Evolutionary conservation across 2,888 invertebrate genomes (phyloP).

Genomic region (Mythimna impura): DNA sequence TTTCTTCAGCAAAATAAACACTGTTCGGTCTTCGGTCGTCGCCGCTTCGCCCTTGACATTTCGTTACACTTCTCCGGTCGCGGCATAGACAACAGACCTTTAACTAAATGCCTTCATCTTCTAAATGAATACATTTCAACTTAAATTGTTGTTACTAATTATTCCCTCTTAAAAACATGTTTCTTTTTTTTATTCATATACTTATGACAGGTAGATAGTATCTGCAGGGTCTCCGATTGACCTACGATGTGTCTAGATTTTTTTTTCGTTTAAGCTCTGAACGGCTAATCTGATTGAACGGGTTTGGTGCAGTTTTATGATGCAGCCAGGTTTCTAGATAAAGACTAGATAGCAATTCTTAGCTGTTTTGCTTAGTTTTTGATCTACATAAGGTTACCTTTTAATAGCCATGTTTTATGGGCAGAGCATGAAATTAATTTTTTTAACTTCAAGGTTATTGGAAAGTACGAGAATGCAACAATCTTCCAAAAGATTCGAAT

Average conservation of each 20-base stretch:
- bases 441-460: constrained; percentile 38
- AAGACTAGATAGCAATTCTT: constrained; percentile 23
- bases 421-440: constrained; percentile 27
- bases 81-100: constrained; percentile 73
- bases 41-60: constrained; percentile 82
- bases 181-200: constrained; percentile 16
- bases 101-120: constrained; percentile 71
- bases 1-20: constrained; percentile 61
- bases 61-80: constrained; percentile 76
- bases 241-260: constrained; percentile 21
- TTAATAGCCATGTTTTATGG: constrained; percentile 16
- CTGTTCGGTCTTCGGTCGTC: constrained; percentile 45
- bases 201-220: constrained; percentile 26
- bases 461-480: constrained; percentile 41
- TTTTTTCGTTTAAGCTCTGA: neutral
- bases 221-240: constrained; percentile 24
- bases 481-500: constrained; percentile 29
- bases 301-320: constrained; percentile 34
- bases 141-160: constrained; percentile 57
- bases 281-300: constrained; percentile 18
- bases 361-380: constrained; percentile 23
- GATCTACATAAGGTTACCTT: constrained; percentile 10
- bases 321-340: constrained; percentile 35
- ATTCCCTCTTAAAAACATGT: constrained; percentile 31
- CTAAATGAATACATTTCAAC: constrained; percentile 64